These are phyloP conservation scores for Rugalucina vietnamica DNA, from an alignment of 2,888 invertebrate genomes.

Conservation along the genomic window DNA sequence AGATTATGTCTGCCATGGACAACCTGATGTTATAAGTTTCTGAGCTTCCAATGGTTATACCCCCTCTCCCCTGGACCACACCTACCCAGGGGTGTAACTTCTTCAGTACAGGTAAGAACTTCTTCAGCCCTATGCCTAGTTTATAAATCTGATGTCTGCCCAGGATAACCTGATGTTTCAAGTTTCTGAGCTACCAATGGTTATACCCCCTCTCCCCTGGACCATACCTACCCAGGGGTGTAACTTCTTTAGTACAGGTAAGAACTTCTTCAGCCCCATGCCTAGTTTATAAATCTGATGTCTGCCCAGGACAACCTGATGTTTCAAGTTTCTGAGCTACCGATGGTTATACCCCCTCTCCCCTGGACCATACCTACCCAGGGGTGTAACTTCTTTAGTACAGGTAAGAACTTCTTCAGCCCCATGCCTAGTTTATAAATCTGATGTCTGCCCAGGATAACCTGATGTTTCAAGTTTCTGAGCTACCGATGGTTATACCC, in stretches of 20 bases:
- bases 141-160: slow-evolving; percentile 89
- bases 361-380: slow-evolving; percentile 90
- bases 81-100: slow-evolving; percentile 90
- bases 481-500: slow-evolving; percentile 91
- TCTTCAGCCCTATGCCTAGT: slow-evolving; percentile 91
- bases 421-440: slow-evolving; percentile 91
- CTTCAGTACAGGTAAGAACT: slow-evolving; percentile 83
- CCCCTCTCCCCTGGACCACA: slow-evolving; percentile 94
- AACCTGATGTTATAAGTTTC: slow-evolving; percentile 90
- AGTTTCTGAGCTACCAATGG: slow-evolving; percentile 89
- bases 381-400: slow-evolving; percentile 90
- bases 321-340: slow-evolving; percentile 89
- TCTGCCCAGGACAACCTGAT: slow-evolving; percentile 88
- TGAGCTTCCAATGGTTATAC: slow-evolving; percentile 90
- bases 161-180: slow-evolving; percentile 90
- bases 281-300: slow-evolving; percentile 89
- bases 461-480: slow-evolving; percentile 89
- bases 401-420: slow-evolving; percentile 86
- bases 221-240: slow-evolving; percentile 89
- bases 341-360: slow-evolving; percentile 92
- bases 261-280: slow-evolving; percentile 92
- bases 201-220: slow-evolving; percentile 95
- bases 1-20: slow-evolving; percentile 88
- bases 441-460: slow-evolving; percentile 89
- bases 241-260: slow-evolving; percentile 86